Percentiles rank a stretch among this genome's conserved stretches.
Conservation (phyloP, 2,888 invertebrate species). For the Synanthedon vespiformis region DNA sequence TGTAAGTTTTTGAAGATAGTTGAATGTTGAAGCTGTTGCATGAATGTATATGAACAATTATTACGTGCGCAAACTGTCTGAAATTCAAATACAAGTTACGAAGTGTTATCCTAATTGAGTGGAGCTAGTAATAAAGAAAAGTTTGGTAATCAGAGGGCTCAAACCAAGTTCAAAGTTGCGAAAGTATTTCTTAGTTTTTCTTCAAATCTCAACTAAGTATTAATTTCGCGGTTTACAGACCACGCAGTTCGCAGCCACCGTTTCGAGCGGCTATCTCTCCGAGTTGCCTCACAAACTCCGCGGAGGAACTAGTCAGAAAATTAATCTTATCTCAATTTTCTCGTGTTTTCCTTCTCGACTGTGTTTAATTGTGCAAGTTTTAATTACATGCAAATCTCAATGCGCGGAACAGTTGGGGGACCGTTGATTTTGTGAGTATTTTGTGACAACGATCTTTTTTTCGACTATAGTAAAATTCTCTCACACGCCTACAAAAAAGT, state of each 20-base stretch:
- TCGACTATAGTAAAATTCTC: not conserved
- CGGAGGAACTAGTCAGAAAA: slow-evolving; percentile 47
- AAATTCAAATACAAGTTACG: too few species aligned
- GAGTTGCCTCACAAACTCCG: slow-evolving; percentile 35
- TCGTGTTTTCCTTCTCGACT: slow-evolving; percentile 47
- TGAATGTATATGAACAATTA: too few species aligned
- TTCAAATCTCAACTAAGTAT: not conserved
- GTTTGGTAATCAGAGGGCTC: too few species aligned
- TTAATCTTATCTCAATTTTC: slow-evolving; percentile 62
- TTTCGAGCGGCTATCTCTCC: slow-evolving; percentile 23
- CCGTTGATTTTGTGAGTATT: slow-evolving; percentile 16
- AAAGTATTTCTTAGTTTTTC: too few species aligned
- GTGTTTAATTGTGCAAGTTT: slow-evolving; percentile 60
- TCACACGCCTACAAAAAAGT: too few species aligned
- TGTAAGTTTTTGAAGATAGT: too few species aligned
- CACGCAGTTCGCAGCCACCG: slow-evolving; percentile 1
- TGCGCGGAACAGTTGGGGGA: slow-evolving; percentile 26
- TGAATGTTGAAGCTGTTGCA: too few species aligned
- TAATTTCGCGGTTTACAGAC: not conserved
- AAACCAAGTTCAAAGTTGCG: too few species aligned
- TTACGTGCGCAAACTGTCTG: too few species aligned
- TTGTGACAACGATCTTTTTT: slow-evolving; percentile 29
- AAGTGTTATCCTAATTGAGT: too few species aligned
- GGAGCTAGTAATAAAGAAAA: too few species aligned
- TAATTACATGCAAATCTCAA: slow-evolving; percentile 56